phyloP scores from a whole-genome alignment of 2,113 vertebrate species.

The Scytalopus superciliaris region DNA sequence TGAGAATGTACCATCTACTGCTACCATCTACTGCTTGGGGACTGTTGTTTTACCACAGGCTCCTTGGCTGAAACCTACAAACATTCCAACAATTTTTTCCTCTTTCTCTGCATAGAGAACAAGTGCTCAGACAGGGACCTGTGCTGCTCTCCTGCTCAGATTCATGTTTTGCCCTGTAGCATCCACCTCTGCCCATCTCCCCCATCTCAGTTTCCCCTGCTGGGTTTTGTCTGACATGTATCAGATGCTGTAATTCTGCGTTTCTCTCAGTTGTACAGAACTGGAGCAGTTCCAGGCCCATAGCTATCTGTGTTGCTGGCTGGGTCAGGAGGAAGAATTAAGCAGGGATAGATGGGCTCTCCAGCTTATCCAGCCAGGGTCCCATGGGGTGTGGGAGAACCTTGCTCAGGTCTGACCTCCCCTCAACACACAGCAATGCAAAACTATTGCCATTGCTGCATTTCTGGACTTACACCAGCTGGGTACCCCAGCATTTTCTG shows the following conservation, averaged over 20 bases:
- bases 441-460: background rate
- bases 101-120: background rate
- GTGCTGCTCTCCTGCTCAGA: background rate
- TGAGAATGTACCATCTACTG: background rate
- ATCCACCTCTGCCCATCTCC: background rate
- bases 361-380: background rate
- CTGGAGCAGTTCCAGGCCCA: background rate
- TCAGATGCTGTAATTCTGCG: background rate
- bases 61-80: background rate
- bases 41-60: background rate
- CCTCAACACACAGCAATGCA: accelerated
- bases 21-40: background rate
- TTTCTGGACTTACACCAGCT: background rate
- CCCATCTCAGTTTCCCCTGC: background rate
- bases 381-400: background rate
- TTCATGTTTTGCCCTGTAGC: background rate
- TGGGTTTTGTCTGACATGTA: background rate
- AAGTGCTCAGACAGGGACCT: background rate
- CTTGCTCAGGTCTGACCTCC: background rate
- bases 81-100: background rate
- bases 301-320: background rate
- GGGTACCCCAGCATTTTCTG: background rate
- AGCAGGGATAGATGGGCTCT: background rate
- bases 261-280: background rate
- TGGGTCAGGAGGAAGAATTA: background rate